These are phyloP conservation scores for Blastobasis lacticolella DNA, from an alignment of 2,888 invertebrate genomes.

Conservation along the genomic window DNA sequence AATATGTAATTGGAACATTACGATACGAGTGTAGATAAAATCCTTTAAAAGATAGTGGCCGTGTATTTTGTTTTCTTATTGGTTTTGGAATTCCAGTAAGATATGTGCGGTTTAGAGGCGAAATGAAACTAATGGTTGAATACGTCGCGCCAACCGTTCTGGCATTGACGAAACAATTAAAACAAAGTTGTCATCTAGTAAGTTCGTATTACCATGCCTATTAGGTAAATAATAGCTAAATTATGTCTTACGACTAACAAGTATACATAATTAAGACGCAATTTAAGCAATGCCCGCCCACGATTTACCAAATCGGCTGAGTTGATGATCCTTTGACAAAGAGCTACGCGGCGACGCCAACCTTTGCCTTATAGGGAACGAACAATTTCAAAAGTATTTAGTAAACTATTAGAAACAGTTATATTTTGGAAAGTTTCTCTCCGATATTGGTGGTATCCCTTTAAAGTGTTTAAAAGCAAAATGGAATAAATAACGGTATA, in stretches of 20 bases:
- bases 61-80: slow-evolving; percentile 13
- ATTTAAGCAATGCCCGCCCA: slow-evolving; percentile 1
- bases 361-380: slow-evolving; percentile 18
- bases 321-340: slow-evolving; percentile 5
- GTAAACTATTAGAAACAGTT: slow-evolving; percentile 2
- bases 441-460: background rate
- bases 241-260: background rate
- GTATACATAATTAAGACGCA: background rate
- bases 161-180: too few relatives aligned
- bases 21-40: too few relatives aligned
- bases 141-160: too few relatives aligned
- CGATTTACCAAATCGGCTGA: background rate
- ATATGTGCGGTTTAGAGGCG: background rate
- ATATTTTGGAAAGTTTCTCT: slow-evolving; percentile 4
- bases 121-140: too few relatives aligned
- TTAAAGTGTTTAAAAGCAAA: slow-evolving; percentile 10
- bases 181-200: too few relatives aligned
- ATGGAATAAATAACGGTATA: slow-evolving; percentile 13
- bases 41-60: slow-evolving; percentile 20
- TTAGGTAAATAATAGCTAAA: background rate
- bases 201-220: too few relatives aligned
- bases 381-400: slow-evolving; percentile 5
- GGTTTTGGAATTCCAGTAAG: background rate
- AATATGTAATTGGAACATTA: too few relatives aligned
- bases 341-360: background rate